Conservation (phyloP, 1,140 invertebrate genomes). For the Tetragonula clypearis region DNA sequence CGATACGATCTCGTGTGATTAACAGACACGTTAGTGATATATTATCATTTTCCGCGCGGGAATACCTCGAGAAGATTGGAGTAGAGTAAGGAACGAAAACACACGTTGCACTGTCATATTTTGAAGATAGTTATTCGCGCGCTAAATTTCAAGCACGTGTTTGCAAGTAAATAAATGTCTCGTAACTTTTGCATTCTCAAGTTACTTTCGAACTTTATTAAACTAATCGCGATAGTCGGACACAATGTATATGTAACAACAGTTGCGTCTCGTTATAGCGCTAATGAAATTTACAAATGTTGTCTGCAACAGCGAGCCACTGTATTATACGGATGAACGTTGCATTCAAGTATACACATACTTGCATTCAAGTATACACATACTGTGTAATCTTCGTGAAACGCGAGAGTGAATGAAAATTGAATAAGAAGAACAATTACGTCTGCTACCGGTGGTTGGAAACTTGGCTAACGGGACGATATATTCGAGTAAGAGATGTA, state of each 20-base stretch:
- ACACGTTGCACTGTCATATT: too few relatives aligned
- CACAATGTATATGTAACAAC: too few relatives aligned
- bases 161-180: too few relatives aligned
- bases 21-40: not conserved
- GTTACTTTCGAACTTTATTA: too few relatives aligned
- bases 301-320: too few relatives aligned
- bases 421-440: not conserved
- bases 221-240: too few relatives aligned
- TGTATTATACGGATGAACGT: too few relatives aligned
- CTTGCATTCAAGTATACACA: not conserved
- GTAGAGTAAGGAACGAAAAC: not conserved
- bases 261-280: too few relatives aligned
- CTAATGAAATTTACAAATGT: too few relatives aligned
- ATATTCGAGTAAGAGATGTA: not conserved
- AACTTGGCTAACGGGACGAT: not conserved
- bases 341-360: not conserved
- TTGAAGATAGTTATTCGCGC: too few relatives aligned
- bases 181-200: too few relatives aligned
- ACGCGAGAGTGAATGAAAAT: not conserved
- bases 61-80: not conserved
- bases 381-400: not conserved
- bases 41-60: not conserved
- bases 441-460: not conserved
- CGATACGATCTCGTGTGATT: not conserved
- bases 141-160: too few relatives aligned